phyloP scores from a whole-genome alignment of 2,888 invertebrate genomes.

The Agrochola lychnidis region DNA sequence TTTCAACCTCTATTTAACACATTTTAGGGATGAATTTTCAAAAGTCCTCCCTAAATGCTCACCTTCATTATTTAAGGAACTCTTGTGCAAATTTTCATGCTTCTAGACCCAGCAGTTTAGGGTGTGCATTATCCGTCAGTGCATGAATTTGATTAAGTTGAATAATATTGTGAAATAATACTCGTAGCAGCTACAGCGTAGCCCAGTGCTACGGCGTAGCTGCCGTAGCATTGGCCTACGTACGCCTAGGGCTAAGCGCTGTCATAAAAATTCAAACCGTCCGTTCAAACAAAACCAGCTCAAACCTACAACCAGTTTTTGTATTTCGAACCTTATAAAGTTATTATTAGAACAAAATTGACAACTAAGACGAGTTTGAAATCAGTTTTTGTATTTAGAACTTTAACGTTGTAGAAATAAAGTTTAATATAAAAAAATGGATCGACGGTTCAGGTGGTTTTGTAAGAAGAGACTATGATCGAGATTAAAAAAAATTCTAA shows the following conservation, averaged over 20 bases:
- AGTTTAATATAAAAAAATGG: neutral
- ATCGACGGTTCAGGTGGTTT: neutral
- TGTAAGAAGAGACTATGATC: no score
- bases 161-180: neutral
- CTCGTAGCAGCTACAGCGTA: slow-evolving; percentile 34
- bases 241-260: neutral
- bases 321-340: neutral
- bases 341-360: neutral
- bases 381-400: neutral
- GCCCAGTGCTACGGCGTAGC: slow-evolving; percentile 32
- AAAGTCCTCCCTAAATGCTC: no score
- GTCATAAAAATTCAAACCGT: neutral
- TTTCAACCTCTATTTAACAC: no score
- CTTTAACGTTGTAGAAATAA: neutral
- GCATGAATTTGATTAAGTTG: neutral
- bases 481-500: no score
- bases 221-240: neutral
- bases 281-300: neutral
- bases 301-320: neutral
- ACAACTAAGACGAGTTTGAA: neutral
- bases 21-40: no score
- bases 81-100: neutral
- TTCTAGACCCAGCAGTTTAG: no score
- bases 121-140: no score
- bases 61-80: neutral